Evolutionary conservation across 2,797 vertebrate genomes (phyloP), one percentile per base, ranked within the genome.

Genomic region (Glossophaga mutica): DNA sequence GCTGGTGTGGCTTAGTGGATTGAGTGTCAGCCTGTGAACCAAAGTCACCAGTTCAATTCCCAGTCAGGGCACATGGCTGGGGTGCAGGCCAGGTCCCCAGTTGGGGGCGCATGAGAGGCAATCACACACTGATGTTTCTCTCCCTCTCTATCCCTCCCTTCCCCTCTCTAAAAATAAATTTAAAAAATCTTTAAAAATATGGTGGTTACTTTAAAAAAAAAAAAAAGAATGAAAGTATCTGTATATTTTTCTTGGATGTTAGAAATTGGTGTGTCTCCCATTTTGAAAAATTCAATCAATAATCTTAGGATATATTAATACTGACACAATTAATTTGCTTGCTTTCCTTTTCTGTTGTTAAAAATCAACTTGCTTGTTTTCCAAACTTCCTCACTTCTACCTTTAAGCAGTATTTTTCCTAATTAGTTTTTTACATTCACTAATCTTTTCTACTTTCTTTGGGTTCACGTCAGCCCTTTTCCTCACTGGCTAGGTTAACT

Each of bases 341-440:
- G 59, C 67, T 74, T 77, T 78, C 62, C 19, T 48, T 81, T 90
- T 16, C 3, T 92, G 37, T 52, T 73, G 34, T 85, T 85, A 91
- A 93, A 95, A 90, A 83, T 42, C 8, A 93, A 8, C 3, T 42
- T 67, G 14, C 34, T 76, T 95, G 21, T 93, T 73, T 79, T 50
- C 71, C 68, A 16, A 82, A 59, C 59, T 29, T 91, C 82, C 62
- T 84, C 48, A 11, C 22, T 81, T 57, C 42, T 82, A 44, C 12
- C 52, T 92, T 92, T 79, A 95, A 50, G 42, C 50, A 73, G 19
- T 14, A 57, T 50, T 59, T 62, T 81, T 77, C 67, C 50, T 82
- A 34, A 39, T 83, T 89, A 68, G 46, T 96, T 95, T 73, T 34
- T 82, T 83, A 86, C 81, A 82, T 82, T 59, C 62, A 90, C 22